phyloP scores from a whole-genome alignment of 2,113 vertebrate species.

The Tapirus terrestris region DNA sequence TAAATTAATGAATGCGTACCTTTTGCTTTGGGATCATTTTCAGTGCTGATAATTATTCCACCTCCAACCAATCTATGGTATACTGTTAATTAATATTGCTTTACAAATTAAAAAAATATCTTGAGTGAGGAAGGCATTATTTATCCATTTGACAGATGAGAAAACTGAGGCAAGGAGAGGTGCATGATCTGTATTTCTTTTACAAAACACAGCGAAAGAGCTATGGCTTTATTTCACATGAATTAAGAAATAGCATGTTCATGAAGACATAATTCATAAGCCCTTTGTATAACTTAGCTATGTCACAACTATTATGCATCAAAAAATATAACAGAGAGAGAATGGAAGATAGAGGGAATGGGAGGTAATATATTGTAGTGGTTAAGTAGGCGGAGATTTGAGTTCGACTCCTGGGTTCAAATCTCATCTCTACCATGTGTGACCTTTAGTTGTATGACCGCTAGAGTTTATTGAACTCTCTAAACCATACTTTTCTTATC shows the following conservation, averaged over 20 bases:
- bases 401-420: not conserved
- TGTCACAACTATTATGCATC: not conserved
- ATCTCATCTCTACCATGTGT: not conserved
- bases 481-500: not conserved
- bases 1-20: not conserved
- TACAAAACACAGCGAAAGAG: not conserved
- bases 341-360: not conserved
- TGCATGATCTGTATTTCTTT: not conserved
- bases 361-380: not conserved
- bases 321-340: not conserved
- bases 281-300: not conserved
- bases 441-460: not conserved
- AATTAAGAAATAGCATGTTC: not conserved
- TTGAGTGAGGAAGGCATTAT: not conserved
- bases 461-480: not conserved
- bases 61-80: not conserved
- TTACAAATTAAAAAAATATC: not conserved
- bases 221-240: not conserved
- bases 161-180: not conserved
- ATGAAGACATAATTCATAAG: not conserved
- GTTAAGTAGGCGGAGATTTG: not conserved
- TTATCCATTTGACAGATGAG: not conserved
- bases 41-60: not conserved
- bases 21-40: conserved; percentile 29
- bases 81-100: not conserved